Evolutionary conservation across 2,113 vertebrate genomes (phyloP).

Genomic region (Pseudopipra pipra): DNA sequence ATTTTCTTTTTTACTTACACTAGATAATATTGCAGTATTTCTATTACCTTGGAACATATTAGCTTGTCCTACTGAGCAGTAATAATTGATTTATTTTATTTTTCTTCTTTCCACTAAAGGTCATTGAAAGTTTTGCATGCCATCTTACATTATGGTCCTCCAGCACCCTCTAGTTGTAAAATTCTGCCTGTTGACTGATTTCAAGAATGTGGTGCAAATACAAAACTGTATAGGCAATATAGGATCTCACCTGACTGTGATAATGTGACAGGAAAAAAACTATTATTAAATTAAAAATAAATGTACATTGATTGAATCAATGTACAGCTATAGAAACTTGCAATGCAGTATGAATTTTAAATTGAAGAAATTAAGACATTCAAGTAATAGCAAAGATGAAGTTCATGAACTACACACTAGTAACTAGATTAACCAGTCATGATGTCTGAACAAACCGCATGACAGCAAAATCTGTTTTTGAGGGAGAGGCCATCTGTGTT

Average conservation of each 20-base stretch:
- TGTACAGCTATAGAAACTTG: not conserved
- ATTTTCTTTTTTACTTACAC: slow-evolving; percentile 10
- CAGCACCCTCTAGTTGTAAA: slow-evolving; percentile 66
- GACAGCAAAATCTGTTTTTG: slow-evolving; percentile 6
- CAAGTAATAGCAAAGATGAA: not conserved
- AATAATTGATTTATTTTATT: slow-evolving; percentile 36
- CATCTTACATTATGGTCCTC: slow-evolving; percentile 5
- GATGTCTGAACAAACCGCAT: not conserved
- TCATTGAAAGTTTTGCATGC: not conserved
- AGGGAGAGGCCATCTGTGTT: slow-evolving; percentile 5
- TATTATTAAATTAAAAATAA: not conserved
- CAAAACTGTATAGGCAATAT: not conserved
- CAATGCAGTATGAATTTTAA: not conserved
- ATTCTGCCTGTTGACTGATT: not conserved
- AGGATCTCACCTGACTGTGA: not conserved
- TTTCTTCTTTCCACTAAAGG: slow-evolving; percentile 4
- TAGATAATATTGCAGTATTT: slow-evolving; percentile 6
- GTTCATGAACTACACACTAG: not conserved
- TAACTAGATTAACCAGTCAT: not conserved
- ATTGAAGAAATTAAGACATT: not conserved
- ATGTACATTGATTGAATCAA: not conserved
- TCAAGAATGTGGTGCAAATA: not conserved
- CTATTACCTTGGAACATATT: not conserved
- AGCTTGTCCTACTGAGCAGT: not conserved
- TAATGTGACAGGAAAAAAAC: not conserved